Conservation (phyloP, 2,113 vertebrate species). For the Phyllostomus hastatus region DNA sequence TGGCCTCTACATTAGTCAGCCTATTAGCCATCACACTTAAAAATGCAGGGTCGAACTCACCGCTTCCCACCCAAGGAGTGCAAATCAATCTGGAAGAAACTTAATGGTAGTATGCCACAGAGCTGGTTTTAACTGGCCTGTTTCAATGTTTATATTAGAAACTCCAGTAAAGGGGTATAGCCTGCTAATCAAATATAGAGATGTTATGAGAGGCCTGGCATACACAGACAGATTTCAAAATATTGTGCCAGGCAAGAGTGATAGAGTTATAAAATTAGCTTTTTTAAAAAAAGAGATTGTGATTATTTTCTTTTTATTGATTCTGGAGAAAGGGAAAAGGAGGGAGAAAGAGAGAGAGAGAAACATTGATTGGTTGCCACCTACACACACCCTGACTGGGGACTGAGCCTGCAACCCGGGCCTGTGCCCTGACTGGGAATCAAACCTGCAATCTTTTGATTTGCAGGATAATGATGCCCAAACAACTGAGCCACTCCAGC, state of each 20-base stretch:
- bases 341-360: too few species aligned
- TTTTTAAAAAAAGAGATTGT: not conserved
- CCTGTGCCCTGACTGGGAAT: too few species aligned
- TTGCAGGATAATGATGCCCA: too few species aligned
- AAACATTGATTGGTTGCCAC: too few species aligned
- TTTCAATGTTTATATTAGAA: not conserved
- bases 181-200: not conserved
- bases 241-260: not conserved
- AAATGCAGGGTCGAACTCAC: not conserved
- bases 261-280: not conserved
- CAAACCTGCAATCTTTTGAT: too few species aligned
- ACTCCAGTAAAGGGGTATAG: not conserved
- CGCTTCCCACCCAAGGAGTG: not conserved
- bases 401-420: too few species aligned
- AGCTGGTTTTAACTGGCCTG: not conserved
- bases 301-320: too few species aligned
- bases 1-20: not conserved
- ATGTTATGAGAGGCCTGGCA: not conserved
- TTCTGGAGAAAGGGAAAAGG: too few species aligned
- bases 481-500: too few species aligned
- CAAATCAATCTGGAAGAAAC: not conserved
- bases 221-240: not conserved
- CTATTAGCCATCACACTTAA: not conserved
- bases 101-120: not conserved
- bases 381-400: too few species aligned